Evolutionary conservation across 2,888 invertebrate genomes (phyloP).

Genomic region (Coenonympha arcania): DNA sequence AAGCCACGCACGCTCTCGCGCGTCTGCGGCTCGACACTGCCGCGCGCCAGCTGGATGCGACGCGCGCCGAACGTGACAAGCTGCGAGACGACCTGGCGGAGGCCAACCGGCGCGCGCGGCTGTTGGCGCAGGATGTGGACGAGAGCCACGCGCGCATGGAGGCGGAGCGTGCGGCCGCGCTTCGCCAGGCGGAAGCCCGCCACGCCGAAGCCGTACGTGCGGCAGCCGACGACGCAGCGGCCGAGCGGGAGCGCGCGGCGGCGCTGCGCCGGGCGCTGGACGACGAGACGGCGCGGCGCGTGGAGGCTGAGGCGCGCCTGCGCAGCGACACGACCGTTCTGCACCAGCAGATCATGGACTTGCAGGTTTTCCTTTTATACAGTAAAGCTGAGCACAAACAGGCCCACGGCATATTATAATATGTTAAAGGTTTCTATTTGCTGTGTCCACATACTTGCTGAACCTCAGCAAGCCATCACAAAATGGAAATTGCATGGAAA

Average conservation of each 20-base stretch:
- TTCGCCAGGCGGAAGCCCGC: conserved; percentile 81
- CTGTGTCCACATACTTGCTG: no score
- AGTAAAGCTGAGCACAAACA: no score
- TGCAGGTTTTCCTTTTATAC: conserved; percentile 52
- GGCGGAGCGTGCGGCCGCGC: conserved; percentile 79
- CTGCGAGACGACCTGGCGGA: conserved; percentile 84
- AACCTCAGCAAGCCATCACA: no score
- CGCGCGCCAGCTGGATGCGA: conserved; percentile 79
- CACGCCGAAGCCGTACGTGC: conserved; percentile 84
- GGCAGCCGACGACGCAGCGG: conserved; percentile 78
- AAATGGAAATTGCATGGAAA: no score
- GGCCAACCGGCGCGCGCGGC: conserved; percentile 84
- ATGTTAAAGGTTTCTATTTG: no score
- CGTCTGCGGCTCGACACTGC: conserved; percentile 81
- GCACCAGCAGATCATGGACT: conserved; percentile 76
- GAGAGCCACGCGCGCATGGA: conserved; percentile 90
- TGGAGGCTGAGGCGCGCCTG: conserved; percentile 79
- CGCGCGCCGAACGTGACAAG: conserved; percentile 85
- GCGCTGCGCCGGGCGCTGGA: conserved; percentile 76
- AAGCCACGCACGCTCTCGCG: conserved; percentile 79
- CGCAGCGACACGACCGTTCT: conserved; percentile 76
- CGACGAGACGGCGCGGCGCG: conserved; percentile 76
- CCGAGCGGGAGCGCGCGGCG: conserved; percentile 83
- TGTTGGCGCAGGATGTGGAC: conserved; percentile 92
- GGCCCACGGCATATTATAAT: no score